Conservation (phyloP, 2,797 vertebrate genomes). For the Poliocrania exsul region DNA sequence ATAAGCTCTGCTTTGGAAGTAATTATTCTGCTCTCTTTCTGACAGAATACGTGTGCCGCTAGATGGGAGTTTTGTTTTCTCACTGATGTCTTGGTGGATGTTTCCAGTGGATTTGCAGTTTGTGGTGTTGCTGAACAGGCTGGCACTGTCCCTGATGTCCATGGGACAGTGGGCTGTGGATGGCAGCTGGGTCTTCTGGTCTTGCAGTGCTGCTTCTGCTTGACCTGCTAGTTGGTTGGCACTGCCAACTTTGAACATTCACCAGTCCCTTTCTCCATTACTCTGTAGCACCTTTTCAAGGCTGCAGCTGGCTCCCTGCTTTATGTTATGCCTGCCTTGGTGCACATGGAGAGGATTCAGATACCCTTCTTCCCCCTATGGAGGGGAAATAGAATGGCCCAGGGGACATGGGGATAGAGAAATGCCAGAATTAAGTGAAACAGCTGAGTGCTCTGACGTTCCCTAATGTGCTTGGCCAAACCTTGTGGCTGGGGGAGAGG, state of each 20-base stretch:
- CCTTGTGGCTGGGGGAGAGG: background rate
- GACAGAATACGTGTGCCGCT: rapidly evolving
- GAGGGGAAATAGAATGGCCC: background rate
- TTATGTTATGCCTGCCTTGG: background rate
- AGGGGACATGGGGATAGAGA: background rate
- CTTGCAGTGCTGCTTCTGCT: background rate
- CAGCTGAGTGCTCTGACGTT: background rate
- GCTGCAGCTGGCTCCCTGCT: background rate
- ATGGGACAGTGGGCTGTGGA: background rate
- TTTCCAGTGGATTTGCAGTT: background rate
- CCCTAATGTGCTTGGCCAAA: background rate
- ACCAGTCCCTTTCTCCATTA: background rate
- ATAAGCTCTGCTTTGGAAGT: background rate
- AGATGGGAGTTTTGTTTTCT: background rate
- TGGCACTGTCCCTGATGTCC: background rate
- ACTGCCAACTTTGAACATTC: background rate
- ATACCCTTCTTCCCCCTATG: rapidly evolving
- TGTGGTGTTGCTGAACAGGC: background rate
- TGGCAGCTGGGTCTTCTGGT: background rate
- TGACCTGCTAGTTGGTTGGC: background rate
- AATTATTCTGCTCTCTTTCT: background rate
- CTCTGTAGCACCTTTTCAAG: background rate
- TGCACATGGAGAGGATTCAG: background rate
- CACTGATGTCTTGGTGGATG: background rate
- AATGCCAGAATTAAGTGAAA: background rate